Base-by-base conservation (phyloP, 37 sponge, comb jelly and placozoan species). In the Aplysina aerophoba region DNA sequence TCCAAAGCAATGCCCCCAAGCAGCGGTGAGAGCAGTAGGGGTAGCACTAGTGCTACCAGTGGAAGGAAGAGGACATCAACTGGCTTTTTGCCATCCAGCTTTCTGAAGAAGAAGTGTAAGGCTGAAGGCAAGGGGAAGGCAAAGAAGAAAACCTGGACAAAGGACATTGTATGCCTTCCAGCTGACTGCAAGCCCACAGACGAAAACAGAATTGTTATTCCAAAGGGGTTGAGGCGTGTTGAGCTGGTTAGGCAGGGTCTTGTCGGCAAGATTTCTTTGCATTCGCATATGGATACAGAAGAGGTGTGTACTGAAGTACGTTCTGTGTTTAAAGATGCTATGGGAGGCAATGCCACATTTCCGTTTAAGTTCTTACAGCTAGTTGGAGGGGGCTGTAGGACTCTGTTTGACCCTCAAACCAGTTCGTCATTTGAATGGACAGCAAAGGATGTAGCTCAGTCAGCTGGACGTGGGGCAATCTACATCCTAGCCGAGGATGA, bases 111-210 rank as follows among this genome's bases (percentile, higher is more conserved):
- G 53, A 75, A 75, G 36, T 2, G 21, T 12, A 30, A 69, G 15
- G 19, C 71, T 17, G 71, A 31, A 4, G 34, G 34, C 28, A 69
- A 75, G n/a, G 54, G 54, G 15, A 75, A 75, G 25, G 78, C 6
- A 3, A 75, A 75, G 25, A 50, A 53, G 44, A 75, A 75, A 36
- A 50, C 21, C 21, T 75, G 78, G 78, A 75, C 78, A 36, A 75
- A 75, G 53, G 78, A 75, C 40, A 75, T 75, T 53, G 25, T 75
- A 53, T 75, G 78, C 50, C 78, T 75, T 19, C 78, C 78, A 12
- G n/a, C n/a, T n/a, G n/a, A n/a, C n/a, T n/a, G n/a, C n/a, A n/a
- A n/a, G n/a, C n/a, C n/a, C n/a, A n/a, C 6, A 2, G 41, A 3
- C 54, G 22, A 0, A 16, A 54, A 75, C 11, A 54, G 41, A 14